A percentile compares a stretch with the other conserved stretches of the same genome.
Evolutionary conservation across 2,113 vertebrate species (phyloP).

Genomic region (Chaetodon auriga): DNA sequence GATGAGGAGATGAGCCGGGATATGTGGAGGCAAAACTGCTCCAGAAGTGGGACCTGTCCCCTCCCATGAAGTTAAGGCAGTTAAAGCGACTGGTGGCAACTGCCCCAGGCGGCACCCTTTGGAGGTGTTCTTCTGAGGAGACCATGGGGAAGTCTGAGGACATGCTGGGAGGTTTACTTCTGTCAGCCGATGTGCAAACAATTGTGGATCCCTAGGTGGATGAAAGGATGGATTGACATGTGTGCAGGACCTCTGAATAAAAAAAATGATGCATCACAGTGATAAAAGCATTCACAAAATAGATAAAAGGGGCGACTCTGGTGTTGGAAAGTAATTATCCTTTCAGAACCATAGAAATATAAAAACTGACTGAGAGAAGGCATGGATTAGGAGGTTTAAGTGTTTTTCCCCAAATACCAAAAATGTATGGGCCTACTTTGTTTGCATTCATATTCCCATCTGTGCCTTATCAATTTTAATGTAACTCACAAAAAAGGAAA

Average conservation of each 20-base stretch:
- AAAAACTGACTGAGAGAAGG: not conserved
- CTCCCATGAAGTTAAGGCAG: not conserved
- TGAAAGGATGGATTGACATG: not conserved
- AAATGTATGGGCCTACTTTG: not conserved
- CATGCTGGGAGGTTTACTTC: not conserved
- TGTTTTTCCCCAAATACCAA: not conserved
- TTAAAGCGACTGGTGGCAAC: not conserved
- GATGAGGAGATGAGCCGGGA: constrained; percentile 18
- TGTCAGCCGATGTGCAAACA: not conserved
- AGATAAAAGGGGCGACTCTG: not conserved
- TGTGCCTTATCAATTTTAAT: not conserved
- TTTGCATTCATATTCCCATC: not conserved
- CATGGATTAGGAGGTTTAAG: not conserved
- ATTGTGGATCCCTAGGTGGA: not conserved
- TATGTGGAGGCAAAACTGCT: not conserved
- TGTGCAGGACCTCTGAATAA: not conserved
- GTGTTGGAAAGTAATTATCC: not conserved
- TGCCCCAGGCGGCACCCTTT: not conserved
- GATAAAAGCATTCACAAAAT: not conserved
- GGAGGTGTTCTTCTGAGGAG: not conserved
- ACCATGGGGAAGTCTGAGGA: not conserved
- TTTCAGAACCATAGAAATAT: not conserved
- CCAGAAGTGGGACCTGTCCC: not conserved
- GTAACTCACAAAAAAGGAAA: not conserved
- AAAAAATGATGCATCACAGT: not conserved